Evolutionary conservation across 2,797 vertebrate species (phyloP).

Genomic region (Craterocephalus amniculus): DNA sequence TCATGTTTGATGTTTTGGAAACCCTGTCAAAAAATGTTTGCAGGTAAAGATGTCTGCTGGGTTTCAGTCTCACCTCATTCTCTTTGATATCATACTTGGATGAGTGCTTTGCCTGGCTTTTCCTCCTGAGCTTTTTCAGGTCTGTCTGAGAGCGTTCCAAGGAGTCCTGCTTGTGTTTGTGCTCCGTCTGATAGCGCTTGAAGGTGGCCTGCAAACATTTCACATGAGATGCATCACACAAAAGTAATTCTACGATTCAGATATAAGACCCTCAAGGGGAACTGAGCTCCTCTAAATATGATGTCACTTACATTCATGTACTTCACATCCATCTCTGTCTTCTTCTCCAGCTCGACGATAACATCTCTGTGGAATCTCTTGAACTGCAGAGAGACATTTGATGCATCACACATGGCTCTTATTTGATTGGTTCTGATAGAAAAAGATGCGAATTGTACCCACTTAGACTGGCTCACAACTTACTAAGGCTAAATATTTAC

Average conservation of each 20-base stretch:
- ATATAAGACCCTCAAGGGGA: background rate
- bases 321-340: conserved; percentile 96
- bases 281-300: background rate
- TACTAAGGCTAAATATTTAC: conserved; percentile 69
- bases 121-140: conserved; percentile 94
- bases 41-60: background rate
- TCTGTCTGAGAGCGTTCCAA: conserved; percentile 94
- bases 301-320: conserved; percentile 93
- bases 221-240: background rate
- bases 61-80: conserved; percentile 87
- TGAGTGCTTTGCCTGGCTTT: conserved; percentile 92
- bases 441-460: conserved; percentile 35
- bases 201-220: conserved; percentile 88
- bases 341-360: conserved; percentile 93
- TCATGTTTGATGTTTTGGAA: conserved; percentile 1
- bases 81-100: conserved; percentile 92
- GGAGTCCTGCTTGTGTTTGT: conserved; percentile 90
- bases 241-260: background rate
- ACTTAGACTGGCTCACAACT: conserved; percentile 47
- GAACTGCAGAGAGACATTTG: conserved; percentile 82
- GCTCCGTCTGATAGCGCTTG: conserved; percentile 95
- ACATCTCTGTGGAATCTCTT: conserved; percentile 94
- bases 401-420: conserved; percentile 34
- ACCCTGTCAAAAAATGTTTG: conserved; percentile 1
- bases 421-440: no score